A percentile compares a stretch with the other conserved stretches of the same genome.
These are phyloP conservation scores for Pheosia tremula DNA, from an alignment of 2,888 invertebrate genomes.

Conservation along the genomic window DNA sequence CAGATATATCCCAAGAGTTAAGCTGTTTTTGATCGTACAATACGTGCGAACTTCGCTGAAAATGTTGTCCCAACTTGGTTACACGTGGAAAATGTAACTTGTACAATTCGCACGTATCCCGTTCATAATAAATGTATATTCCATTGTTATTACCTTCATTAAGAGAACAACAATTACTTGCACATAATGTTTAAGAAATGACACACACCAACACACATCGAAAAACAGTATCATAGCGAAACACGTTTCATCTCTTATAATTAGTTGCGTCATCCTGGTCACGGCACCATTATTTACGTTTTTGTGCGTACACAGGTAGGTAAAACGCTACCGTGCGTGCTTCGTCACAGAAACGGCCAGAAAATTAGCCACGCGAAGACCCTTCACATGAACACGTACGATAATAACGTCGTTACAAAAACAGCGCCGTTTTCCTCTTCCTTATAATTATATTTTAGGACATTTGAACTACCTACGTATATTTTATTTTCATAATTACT, in stretches of 20 bases:
- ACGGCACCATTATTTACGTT: not conserved
- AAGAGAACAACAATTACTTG: not conserved
- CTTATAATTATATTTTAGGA: not conserved
- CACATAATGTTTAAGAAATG: not conserved
- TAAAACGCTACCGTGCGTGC: not conserved
- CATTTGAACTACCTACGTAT: too few species aligned
- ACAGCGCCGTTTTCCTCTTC: not conserved
- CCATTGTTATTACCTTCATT: not conserved
- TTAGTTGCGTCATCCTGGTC: constrained; percentile 1
- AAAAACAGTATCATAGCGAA: not conserved
- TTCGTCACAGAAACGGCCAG: not conserved
- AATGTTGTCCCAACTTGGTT: too few species aligned
- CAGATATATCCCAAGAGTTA: too few species aligned
- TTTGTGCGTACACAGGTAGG: not conserved
- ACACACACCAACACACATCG: not conserved
- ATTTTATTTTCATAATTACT: too few species aligned
- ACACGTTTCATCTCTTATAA: constrained; percentile 3
- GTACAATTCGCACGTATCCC: too few species aligned
- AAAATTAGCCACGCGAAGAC: not conserved
- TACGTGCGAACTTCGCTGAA: too few species aligned
- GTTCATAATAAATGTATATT: too few species aligned
- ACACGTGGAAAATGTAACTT: too few species aligned
- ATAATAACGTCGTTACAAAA: not conserved
- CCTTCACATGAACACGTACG: not conserved
- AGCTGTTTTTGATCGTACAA: too few species aligned